phyloP scores from a whole-genome alignment of 2,888 invertebrate genomes.

The Aspidiotus rigidus region DNA sequence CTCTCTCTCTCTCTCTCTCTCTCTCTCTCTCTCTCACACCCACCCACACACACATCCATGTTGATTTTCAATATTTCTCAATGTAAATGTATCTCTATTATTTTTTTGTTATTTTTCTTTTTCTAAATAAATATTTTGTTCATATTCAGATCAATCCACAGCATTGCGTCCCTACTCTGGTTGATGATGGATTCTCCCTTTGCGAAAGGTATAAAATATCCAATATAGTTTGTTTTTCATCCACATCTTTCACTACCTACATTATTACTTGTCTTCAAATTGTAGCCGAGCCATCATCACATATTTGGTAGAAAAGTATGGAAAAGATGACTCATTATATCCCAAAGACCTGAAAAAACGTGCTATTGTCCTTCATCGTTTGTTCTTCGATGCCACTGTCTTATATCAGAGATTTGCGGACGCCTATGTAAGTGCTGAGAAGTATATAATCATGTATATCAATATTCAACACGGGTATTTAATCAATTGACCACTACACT shows the following conservation, averaged over 20 bases:
- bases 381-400: slow-evolving; percentile 71
- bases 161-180: slow-evolving; percentile 72
- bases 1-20: too few relatives aligned
- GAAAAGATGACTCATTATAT: slow-evolving; percentile 62
- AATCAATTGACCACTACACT: too few relatives aligned
- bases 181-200: slow-evolving; percentile 69
- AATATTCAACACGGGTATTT: too few relatives aligned
- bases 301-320: slow-evolving; percentile 72
- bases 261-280: slow-evolving; percentile 19
- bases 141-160: slow-evolving; percentile 63
- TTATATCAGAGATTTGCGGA: slow-evolving; percentile 61
- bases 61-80: too few relatives aligned
- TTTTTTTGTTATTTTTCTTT: too few relatives aligned
- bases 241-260: too few relatives aligned
- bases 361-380: slow-evolving; percentile 65
- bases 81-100: too few relatives aligned
- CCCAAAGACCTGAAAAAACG: slow-evolving; percentile 69
- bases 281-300: slow-evolving; percentile 64
- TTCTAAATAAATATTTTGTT: too few relatives aligned
- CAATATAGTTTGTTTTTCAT: not conserved
- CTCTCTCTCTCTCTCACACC: too few relatives aligned
- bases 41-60: too few relatives aligned
- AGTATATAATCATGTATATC: too few relatives aligned
- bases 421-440: slow-evolving; percentile 57
- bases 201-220: slow-evolving; percentile 56